Evolutionary conservation across 2,888 invertebrate genomes (phyloP), one percentile per base, ranked within the genome.

Genomic region (Automeris io): DNA sequence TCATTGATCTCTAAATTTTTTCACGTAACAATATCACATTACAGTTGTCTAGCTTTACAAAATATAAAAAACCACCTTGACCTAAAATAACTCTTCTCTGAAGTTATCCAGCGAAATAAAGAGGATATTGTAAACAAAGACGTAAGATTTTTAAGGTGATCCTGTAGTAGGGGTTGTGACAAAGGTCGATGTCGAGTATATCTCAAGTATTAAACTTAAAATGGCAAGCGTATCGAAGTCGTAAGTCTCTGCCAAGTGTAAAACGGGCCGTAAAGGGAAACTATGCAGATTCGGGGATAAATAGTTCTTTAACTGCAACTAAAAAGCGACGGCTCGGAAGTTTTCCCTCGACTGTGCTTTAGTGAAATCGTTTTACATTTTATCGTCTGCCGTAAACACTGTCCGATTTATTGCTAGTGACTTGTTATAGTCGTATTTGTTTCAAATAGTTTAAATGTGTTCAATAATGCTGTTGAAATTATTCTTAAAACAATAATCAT

Each of bases 241-340:
- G 37, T 45, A 50, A 48, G 47, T 46, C 45, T 43, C 53, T 49
- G 54, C 62, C 61, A 55, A 54, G 55, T 52, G 35, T 41, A 38
- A 56, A 61, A 47, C 55, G 49, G 45, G 39, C 43, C 51, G 53
- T 53, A 51, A 54, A 48, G 42, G 42, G 37, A 41, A 57, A 57
- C 45, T 54, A 57, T 56, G 61, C 53, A 56, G 51, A 54, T 53
- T 42, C 35, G 16, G 32, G 39, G 37, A 33, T 29, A 32, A 31
- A 39, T 37, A 31, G 25, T 37, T 37, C 37, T 31, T 29, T 35
- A 6, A 13, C 23, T 23, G 34, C 16, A 23, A 34, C 22, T 23
- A 22, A 21, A 32, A 9, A 34, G n/a, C 18, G 21, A 19, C n/a
- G n/a, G n/a, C n/a, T n/a, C 18, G 18, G 2, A 37, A 37, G 32